Conservation (phyloP, 2,797 vertebrate genomes). For the Lacerta agilis region DNA sequence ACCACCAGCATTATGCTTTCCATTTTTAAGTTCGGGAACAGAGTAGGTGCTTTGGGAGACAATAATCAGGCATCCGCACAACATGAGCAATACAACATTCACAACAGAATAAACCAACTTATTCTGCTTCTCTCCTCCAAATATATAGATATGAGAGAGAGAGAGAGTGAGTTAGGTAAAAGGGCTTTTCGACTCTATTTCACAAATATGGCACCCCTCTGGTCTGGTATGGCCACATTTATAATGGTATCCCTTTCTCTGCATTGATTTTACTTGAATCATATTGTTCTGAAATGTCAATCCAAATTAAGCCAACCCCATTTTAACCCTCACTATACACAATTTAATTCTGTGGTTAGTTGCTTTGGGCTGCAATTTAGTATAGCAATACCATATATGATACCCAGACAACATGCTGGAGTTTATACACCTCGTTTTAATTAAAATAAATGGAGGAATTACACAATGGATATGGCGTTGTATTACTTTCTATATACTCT, state of each 20-base stretch:
- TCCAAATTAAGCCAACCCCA: conserved; percentile 54
- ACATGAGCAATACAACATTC: neutral
- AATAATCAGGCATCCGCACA: too few relatives aligned
- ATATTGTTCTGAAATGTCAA: conserved; percentile 40
- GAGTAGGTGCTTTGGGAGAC: too few relatives aligned
- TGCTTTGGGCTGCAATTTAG: conserved; percentile 34
- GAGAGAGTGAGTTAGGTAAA: neutral
- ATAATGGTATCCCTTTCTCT: neutral
- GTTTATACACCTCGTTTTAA: neutral
- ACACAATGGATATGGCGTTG: neutral
- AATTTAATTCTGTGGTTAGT: conserved; percentile 39
- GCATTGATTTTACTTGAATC: conserved; percentile 23
- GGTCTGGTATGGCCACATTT: too few relatives aligned
- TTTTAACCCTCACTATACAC: conserved; percentile 42
- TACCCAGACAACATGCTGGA: neutral
- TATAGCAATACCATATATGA: conserved; percentile 34
- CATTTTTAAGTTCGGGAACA: too few relatives aligned
- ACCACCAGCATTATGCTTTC: too few relatives aligned
- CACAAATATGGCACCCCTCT: neutral
- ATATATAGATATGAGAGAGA: neutral
- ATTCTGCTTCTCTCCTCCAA: neutral
- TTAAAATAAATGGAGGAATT: neutral
- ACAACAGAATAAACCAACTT: neutral
- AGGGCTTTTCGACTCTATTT: too few relatives aligned
- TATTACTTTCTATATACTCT: neutral